Base-by-base conservation (phyloP, 1,140 invertebrate species). In the Aphelenchoides besseyi region DNA sequence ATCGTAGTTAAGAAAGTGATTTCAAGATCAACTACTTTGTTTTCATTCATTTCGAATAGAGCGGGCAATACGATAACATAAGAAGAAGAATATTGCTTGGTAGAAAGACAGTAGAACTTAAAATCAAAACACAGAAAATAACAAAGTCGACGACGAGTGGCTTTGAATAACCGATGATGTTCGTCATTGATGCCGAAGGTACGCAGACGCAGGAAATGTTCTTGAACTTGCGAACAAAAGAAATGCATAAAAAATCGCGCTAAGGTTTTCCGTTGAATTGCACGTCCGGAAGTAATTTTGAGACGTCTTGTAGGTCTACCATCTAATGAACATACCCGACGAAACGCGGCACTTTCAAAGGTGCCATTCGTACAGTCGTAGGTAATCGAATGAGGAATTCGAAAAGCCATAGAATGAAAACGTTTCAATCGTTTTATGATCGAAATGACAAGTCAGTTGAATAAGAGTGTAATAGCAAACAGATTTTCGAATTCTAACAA, bases 171-270 rank as follows among this genome's bases (percentile, higher is more conserved):
- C n/a, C 41, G 41, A 48, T 48, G 41, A 48, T 48, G 41, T 48
- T 48, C 41, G 41, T 48, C 41, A 23, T 23, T 12, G 41, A 48
- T 23, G 41, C 41, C 41, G 12, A 48, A 12, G n/a, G n/a, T n/a
- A n/a, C 41, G 41, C 41, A 48, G 41, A 48, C 41, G 41, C 41
- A 23, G 41, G 41, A 12, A 23, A 48, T 23, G n/a, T n/a, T n/a
- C n/a, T n/a, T n/a, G n/a, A n/a, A n/a, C n/a, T n/a, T n/a, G n/a
- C n/a, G n/a, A 48, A 48, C 41, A 48, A 48, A 48, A 48, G 41
- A 48, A 48, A 48, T 48, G 41, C 41, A 48, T 48, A 48, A 48
- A 23, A 48, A 48, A 48, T 48, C 41, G 41, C n/a, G n/a, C n/a
- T n/a, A n/a, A n/a, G n/a, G n/a, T n/a, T n/a, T n/a, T n/a, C n/a